These are phyloP conservation scores for Magallana angulata DNA, from an alignment of 1,140 invertebrate species.

Conservation along the genomic window DNA sequence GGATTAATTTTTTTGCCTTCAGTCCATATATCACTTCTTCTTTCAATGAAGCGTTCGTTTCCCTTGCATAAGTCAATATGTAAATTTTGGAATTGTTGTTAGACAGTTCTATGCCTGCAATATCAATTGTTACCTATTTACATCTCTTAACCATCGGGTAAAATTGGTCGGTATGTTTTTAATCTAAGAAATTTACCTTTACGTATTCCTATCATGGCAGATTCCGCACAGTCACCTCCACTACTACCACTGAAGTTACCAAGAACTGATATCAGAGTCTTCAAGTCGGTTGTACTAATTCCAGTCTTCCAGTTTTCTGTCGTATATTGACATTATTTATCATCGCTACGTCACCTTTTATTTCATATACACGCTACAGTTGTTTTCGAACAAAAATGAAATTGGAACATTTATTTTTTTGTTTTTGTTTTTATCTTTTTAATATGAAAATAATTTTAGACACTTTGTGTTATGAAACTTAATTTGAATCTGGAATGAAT, in stretches of 20 bases:
- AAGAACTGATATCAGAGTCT: constrained; percentile 21
- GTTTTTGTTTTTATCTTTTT: no score
- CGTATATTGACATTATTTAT: no score
- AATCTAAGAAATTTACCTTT: not conserved
- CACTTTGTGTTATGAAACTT: no score
- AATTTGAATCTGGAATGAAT: no score
- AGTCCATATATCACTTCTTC: not conserved
- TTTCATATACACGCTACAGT: no score
- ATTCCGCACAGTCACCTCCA: constrained; percentile 50
- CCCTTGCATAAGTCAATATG: not conserved
- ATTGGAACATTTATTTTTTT: no score
- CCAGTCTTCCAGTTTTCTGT: not conserved
- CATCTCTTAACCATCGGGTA: no score
- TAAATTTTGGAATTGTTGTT: constrained; percentile 9
- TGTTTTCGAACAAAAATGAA: no score
- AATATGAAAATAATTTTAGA: no score
- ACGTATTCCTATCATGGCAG: constrained; percentile 45
- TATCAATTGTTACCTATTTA: no score
- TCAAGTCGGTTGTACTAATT: constrained; percentile 15
- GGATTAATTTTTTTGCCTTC: not conserved
- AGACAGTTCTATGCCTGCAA: constrained; percentile 12
- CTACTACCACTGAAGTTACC: not conserved
- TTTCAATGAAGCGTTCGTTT: not conserved
- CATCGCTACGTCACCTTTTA: no score
- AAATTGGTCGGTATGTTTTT: no score